Evolutionary conservation across 2,888 invertebrate species (phyloP).

Genomic region (Chalcis sispes): DNA sequence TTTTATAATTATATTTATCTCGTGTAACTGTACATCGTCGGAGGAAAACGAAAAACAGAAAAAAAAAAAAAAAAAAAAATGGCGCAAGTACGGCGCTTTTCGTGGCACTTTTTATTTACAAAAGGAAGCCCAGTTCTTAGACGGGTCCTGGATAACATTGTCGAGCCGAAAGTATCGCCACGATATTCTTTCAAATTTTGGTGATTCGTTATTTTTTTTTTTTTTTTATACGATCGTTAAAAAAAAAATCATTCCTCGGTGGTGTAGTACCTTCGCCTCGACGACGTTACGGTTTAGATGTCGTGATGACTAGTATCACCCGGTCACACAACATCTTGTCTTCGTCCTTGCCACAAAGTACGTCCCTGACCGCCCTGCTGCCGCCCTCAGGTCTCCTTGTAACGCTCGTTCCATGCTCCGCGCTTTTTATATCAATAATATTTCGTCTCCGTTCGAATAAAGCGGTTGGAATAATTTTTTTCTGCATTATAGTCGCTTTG

Average conservation of each 20-base stretch:
- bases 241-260: not conserved
- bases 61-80: not conserved
- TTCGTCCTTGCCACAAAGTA: constrained; percentile 73
- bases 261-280: constrained; percentile 2
- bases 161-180: constrained; percentile 5
- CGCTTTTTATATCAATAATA: constrained; percentile 24
- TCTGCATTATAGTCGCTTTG: too few relatives aligned
- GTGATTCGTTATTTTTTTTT: too few relatives aligned
- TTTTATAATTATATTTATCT: too few relatives aligned
- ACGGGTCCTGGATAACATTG: constrained; percentile 2
- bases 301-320: constrained; percentile 21
- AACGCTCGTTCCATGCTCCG: constrained; percentile 70
- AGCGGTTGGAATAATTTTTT: too few relatives aligned
- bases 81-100: constrained; percentile 11
- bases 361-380: constrained; percentile 73
- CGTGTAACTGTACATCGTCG: constrained; percentile 25
- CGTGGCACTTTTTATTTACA: constrained; percentile 36
- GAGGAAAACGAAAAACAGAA: not conserved
- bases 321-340: constrained; percentile 34
- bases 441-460: too few relatives aligned
- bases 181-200: not conserved
- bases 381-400: constrained; percentile 71
- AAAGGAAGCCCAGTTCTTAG: constrained; percentile 24
- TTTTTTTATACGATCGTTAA: too few relatives aligned
- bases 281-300: constrained; percentile 23